Conservation (phyloP, 2,888 invertebrate genomes). For the Poecilus cupreus region DNA sequence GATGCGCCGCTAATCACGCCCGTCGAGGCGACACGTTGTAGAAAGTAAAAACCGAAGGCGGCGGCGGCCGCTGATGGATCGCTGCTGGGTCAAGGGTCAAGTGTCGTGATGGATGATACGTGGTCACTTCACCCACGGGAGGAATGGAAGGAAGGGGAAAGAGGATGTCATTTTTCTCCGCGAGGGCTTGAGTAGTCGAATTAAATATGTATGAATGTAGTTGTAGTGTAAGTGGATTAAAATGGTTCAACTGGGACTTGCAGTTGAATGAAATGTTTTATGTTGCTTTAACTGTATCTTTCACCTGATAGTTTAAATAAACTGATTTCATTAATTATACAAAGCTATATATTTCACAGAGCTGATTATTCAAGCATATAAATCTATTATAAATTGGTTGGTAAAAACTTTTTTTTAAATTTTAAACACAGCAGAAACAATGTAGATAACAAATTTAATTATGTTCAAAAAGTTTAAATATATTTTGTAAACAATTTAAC, state of each 20-base stretch:
- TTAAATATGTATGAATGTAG: slow-evolving; percentile 13
- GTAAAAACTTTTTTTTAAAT: too few relatives aligned
- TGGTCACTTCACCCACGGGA: background rate
- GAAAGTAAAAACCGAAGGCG: background rate
- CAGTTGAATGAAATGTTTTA: background rate
- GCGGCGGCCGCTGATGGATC: background rate
- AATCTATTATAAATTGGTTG: too few relatives aligned
- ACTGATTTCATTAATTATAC: too few relatives aligned
- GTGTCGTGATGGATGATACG: slow-evolving; percentile 9
- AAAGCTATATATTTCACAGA: too few relatives aligned
- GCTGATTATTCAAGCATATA: too few relatives aligned
- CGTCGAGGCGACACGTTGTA: background rate
- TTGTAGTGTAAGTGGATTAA: slow-evolving; percentile 5
- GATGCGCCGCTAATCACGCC: background rate
- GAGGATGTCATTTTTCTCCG: background rate
- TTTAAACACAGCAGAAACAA: too few relatives aligned
- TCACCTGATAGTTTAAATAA: too few relatives aligned
- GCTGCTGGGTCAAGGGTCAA: background rate
- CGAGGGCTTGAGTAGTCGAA: background rate
- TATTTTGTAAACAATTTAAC: too few relatives aligned
- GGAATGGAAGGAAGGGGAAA: background rate
- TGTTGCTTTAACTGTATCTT: background rate
- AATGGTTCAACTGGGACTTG: background rate
- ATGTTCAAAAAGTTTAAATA: too few relatives aligned
- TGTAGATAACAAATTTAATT: too few relatives aligned